Conservation (phyloP, 2,888 invertebrate genomes). For the Machimus rusticus region DNA sequence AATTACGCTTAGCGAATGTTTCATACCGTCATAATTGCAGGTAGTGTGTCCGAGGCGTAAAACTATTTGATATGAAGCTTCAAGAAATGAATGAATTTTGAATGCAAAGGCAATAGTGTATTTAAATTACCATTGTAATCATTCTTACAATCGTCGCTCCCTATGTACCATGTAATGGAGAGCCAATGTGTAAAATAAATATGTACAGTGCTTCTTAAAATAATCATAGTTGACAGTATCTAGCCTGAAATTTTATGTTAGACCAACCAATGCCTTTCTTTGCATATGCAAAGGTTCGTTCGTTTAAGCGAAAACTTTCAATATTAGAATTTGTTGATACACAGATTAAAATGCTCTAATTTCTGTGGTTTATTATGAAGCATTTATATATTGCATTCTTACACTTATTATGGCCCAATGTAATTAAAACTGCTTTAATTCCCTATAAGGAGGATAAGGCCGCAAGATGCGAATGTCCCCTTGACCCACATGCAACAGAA, state of each 20-base stretch:
- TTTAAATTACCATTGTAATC: neutral
- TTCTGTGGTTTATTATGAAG: neutral
- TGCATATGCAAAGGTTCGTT: neutral
- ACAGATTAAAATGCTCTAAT: neutral
- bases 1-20: too few relatives aligned
- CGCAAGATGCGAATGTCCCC: neutral
- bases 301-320: too few relatives aligned
- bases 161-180: too few relatives aligned
- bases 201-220: neutral
- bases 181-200: neutral
- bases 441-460: neutral
- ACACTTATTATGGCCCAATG: neutral
- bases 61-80: too few relatives aligned
- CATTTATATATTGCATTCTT: neutral
- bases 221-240: neutral
- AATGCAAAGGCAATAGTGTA: too few relatives aligned
- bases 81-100: too few relatives aligned
- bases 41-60: too few relatives aligned
- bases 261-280: neutral
- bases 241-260: neutral
- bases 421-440: neutral
- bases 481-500: neutral
- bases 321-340: too few relatives aligned
- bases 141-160: neutral
- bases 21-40: too few relatives aligned